Evolutionary conservation across 1,140 invertebrate species (phyloP).

Genomic region (Drosophila oshimai): DNA sequence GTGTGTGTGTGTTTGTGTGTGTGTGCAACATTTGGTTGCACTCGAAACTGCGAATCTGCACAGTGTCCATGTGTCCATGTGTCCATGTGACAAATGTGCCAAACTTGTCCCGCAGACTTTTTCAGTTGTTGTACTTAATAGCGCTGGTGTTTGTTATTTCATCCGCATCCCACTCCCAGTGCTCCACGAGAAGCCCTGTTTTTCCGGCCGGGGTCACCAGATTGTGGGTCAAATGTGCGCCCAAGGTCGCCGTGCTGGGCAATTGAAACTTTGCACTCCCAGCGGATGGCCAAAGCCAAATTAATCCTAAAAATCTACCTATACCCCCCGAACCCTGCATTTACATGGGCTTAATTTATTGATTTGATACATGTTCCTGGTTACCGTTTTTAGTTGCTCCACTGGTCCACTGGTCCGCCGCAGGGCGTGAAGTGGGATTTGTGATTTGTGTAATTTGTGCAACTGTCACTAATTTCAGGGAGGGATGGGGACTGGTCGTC

Average conservation of each 20-base stretch:
- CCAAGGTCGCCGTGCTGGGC: slow-evolving; percentile 46
- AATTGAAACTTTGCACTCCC: slow-evolving; percentile 58
- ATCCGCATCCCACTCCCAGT: not conserved
- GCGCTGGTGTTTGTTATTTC: slow-evolving; percentile 1
- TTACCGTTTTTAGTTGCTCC: too few species aligned
- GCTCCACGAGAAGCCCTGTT: too few species aligned
- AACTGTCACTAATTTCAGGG: slow-evolving; percentile 10
- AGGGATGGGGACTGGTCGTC: too few species aligned
- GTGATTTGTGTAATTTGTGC: slow-evolving; percentile 49
- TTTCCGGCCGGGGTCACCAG: not conserved
- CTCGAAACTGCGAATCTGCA: slow-evolving; percentile 21
- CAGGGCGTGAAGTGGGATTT: slow-evolving; percentile 18
- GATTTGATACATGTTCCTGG: slow-evolving; percentile 35
- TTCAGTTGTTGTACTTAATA: not conserved
- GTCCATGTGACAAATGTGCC: slow-evolving; percentile 63
- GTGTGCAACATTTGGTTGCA: slow-evolving; percentile 59
- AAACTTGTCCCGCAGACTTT: slow-evolving; percentile 39
- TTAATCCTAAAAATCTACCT: not conserved
- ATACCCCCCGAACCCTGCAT: not conserved
- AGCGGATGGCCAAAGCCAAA: not conserved
- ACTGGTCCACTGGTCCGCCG: not conserved
- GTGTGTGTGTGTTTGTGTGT: too few species aligned
- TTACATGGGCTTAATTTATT: slow-evolving; percentile 37
- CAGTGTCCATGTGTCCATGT: slow-evolving; percentile 37
- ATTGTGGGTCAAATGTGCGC: slow-evolving; percentile 19